Conservation (phyloP, 2,113 vertebrate species). For the Motacilla alba region DNA sequence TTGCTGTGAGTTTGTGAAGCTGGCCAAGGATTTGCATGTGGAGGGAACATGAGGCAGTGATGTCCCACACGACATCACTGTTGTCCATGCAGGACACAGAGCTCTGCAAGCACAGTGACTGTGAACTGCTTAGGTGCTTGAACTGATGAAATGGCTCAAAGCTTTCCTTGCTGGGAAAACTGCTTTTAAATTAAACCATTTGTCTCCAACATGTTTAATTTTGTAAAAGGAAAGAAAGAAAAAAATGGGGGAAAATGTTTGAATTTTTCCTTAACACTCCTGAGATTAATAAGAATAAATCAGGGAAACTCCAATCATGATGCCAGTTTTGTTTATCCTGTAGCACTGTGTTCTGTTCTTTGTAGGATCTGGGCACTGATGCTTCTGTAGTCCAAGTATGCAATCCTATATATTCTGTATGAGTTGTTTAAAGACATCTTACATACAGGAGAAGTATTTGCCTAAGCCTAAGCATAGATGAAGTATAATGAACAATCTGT, state of each 20-base stretch:
- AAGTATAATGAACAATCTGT: constrained; percentile 65
- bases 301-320: background rate
- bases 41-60: background rate
- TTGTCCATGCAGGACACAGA: background rate
- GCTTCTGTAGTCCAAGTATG: background rate
- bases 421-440: constrained; percentile 17
- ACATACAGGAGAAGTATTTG: background rate
- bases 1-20: background rate
- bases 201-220: background rate
- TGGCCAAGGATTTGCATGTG: background rate
- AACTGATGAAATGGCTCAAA: background rate
- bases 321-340: background rate
- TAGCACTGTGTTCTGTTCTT: background rate
- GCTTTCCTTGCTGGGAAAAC: background rate
- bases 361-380: background rate
- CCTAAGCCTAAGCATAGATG: constrained; percentile 54
- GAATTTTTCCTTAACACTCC: background rate
- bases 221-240: background rate
- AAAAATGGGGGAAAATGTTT: background rate
- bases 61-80: background rate
- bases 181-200: background rate
- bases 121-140: background rate
- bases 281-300: background rate
- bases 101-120: background rate
- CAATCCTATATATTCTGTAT: background rate